Base-by-base conservation (phyloP, 2,888 invertebrate genomes). In the Callyntrura sp. region DNA sequence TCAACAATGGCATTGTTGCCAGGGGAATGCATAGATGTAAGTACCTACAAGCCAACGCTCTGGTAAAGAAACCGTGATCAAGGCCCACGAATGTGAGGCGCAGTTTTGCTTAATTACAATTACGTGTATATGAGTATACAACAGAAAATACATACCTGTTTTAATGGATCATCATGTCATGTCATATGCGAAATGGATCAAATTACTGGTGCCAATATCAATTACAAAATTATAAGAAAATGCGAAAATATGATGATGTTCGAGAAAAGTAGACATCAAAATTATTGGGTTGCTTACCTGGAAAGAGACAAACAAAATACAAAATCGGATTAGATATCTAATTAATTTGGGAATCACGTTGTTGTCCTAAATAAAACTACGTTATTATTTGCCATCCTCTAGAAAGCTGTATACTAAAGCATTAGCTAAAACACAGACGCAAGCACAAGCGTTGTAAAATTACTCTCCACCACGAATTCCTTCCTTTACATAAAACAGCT, bases 281-380 rank as follows among this genome's bases (percentile, higher is more conserved):
- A 70, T 68, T 14, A 60, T 60, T 45, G 76, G 51, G 62, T 88
- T 85, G 78, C 89, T 89, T 89, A 89, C 89, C 89, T 89, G 89
- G 70, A 89, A 89, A 20, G 23, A 45, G 60, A 65, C 60, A 83
- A 62, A 68, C 85, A 65, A 4, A 35, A 23, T 0, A 79, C 43
- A 70, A 68, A 60, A 35, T 43, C 20, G 57, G 17, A 55, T 68
- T 73, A 78, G 28, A 78, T 51, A 23, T 14, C 0, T 0, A 20
- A 70, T 48, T 11, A 65, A 25, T 65, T 65, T 60, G 17, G 8
- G 28, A 4, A 60, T 17, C 12, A 17, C n/a, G n/a, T n/a, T n/a
- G n/a, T n/a, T n/a, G n/a, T n/a, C n/a, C n/a, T n/a, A n/a, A n/a
- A n/a, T n/a, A n/a, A n/a, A n/a, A n/a, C n/a, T n/a, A n/a, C n/a